Conservation (phyloP, 2,888 invertebrate species). For the Diloba caeruleocephala region DNA sequence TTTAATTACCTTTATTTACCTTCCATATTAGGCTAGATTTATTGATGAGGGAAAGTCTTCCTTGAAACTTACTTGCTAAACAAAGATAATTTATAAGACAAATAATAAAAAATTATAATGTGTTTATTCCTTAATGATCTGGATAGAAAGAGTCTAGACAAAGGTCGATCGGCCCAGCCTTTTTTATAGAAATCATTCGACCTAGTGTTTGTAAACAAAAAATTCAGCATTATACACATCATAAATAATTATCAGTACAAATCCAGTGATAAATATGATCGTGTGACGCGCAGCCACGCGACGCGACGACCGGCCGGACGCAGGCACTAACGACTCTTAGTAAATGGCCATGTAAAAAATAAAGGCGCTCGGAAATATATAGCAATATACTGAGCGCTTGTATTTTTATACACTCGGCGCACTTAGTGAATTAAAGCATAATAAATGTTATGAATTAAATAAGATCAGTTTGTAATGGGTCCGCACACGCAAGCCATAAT, state of each 20-base stretch:
- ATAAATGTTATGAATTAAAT: constrained; percentile 37
- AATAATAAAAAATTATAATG: no score
- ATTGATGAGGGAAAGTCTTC: no score
- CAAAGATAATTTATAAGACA: no score
- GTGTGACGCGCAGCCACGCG: constrained; percentile 3
- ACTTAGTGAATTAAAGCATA: constrained; percentile 30
- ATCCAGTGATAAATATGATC: neutral
- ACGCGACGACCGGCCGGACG: neutral
- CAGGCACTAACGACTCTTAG: neutral
- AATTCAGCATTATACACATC: neutral
- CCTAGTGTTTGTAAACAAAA: no score
- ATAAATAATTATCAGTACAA: neutral
- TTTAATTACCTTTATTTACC: no score
- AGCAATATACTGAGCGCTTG: constrained; percentile 2
- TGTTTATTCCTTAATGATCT: no score
- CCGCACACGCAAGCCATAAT: constrained; percentile 37
- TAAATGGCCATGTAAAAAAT: neutral
- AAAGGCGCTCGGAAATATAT: no score
- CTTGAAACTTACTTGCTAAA: no score
- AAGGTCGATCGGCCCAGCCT: no score
- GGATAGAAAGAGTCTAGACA: no score
- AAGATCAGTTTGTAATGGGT: constrained; percentile 34
- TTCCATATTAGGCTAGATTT: no score
- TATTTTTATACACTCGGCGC: constrained; percentile 7
- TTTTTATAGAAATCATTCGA: no score